Percentiles rank a stretch among this genome's conserved stretches.
phyloP scores from a whole-genome alignment of 2,888 invertebrate genomes.

The Acleris holmiana region DNA sequence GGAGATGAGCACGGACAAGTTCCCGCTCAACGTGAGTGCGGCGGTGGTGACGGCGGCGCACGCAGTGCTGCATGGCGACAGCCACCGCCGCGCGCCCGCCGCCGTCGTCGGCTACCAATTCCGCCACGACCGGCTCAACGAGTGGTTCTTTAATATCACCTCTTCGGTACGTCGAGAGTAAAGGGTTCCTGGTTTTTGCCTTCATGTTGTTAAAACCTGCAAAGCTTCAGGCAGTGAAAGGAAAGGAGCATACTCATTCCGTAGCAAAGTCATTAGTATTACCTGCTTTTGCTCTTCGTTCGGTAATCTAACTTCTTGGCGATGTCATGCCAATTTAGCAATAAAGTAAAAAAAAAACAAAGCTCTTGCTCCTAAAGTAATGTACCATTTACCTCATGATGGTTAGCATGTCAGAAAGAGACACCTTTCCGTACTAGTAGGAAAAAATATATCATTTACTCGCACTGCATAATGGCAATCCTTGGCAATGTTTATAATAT shows the following conservation, averaged over 20 bases:
- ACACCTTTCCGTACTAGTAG: too few species aligned
- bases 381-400: too few species aligned
- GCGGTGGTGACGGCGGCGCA: constrained; percentile 93
- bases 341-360: neutral
- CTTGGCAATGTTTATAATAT: neutral
- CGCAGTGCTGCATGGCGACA: constrained; percentile 89
- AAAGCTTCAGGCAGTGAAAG: too few species aligned
- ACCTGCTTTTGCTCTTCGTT: too few species aligned
- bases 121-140: constrained; percentile 89
- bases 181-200: neutral
- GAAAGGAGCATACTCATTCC: too few species aligned
- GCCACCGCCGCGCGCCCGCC: constrained; percentile 85
- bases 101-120: constrained; percentile 92
- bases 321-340: too few species aligned
- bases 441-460: too few species aligned
- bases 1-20: constrained; percentile 69
- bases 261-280: too few species aligned
- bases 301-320: too few species aligned
- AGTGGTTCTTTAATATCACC: constrained; percentile 92
- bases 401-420: too few species aligned
- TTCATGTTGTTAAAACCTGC: neutral
- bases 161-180: constrained; percentile 79
- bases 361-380: neutral
- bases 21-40: constrained; percentile 84
- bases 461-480: too few species aligned